A percentile compares a stretch with the other conserved stretches of the same genome.
phyloP scores from a whole-genome alignment of 2,888 invertebrate genomes.

The Hyposoter dolosus region DNA sequence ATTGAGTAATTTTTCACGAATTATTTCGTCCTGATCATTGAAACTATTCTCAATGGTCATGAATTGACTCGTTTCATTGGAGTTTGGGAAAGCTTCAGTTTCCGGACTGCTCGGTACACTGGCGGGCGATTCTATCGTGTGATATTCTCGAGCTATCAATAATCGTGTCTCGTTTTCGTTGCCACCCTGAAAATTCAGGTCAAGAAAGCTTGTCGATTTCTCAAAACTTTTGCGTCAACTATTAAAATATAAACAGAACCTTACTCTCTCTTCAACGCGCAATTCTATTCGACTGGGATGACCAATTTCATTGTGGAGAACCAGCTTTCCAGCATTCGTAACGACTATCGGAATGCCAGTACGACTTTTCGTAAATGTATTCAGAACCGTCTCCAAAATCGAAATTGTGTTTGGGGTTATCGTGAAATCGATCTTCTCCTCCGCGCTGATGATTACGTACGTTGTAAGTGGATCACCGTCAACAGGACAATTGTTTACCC shows the following conservation, averaged over 20 bases:
- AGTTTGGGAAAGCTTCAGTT: conserved; percentile 68
- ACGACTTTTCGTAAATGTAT: conserved; percentile 83
- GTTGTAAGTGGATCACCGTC: conserved; percentile 85
- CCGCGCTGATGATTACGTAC: conserved; percentile 89
- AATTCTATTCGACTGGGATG: conserved; percentile 81
- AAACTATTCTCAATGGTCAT: conserved; percentile 87
- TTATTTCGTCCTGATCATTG: conserved; percentile 83
- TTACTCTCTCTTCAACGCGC: conserved; percentile 78
- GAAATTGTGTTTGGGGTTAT: conserved; percentile 89
- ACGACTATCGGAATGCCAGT: conserved; percentile 79
- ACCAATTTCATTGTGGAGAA: conserved; percentile 88
- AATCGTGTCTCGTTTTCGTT: conserved; percentile 68
- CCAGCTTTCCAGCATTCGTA: conserved; percentile 77
- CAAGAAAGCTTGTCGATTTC: background rate
- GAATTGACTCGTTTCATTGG: conserved; percentile 83
- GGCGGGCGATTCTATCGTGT: conserved; percentile 71
- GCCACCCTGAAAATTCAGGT: conserved; percentile 71
- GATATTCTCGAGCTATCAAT: conserved; percentile 73
- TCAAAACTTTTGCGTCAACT: background rate
- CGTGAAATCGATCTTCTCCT: conserved; percentile 89
- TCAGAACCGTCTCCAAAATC: conserved; percentile 85
- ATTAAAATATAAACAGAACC: conserved; percentile 7
- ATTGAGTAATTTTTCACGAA: conserved; percentile 67
- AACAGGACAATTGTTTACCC: conserved; percentile 64
- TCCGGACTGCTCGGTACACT: conserved; percentile 79